phyloP scores from a whole-genome alignment of 2,888 invertebrate genomes.

The Drosophila setosimentum region DNA sequence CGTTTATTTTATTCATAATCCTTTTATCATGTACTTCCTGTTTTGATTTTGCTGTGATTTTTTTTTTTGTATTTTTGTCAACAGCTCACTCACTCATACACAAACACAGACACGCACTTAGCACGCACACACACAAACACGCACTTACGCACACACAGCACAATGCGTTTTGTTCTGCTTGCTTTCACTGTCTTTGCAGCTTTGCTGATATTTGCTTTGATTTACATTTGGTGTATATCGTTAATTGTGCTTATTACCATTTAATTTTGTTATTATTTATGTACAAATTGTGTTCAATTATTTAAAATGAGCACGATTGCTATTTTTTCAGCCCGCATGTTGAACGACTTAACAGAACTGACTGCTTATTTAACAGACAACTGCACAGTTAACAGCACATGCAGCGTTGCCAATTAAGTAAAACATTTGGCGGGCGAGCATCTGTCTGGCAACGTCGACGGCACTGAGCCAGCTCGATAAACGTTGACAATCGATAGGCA shows the following conservation, averaged over 20 bases:
- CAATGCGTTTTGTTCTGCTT: constrained; percentile 35
- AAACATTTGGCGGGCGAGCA: constrained; percentile 20
- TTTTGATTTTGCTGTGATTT: constrained; percentile 69
- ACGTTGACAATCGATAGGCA: constrained; percentile 36
- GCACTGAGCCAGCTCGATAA: constrained; percentile 45
- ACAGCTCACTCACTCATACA: constrained; percentile 46
- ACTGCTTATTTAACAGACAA: constrained; percentile 25
- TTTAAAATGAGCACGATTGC: constrained; percentile 47
- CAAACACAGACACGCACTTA: constrained; percentile 23
- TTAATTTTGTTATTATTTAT: constrained; percentile 58
- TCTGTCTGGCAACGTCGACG: constrained; percentile 18
- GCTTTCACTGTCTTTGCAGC: constrained; percentile 39
- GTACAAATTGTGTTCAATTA: constrained; percentile 53
- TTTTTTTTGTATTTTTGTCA: constrained; percentile 64
- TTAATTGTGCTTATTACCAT: constrained; percentile 40
- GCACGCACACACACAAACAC: constrained; percentile 19
- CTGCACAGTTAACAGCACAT: constrained; percentile 12
- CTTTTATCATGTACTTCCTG: constrained; percentile 70
- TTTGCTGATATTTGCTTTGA: not conserved
- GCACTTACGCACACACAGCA: constrained; percentile 25
- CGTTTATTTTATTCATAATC: constrained; percentile 1
- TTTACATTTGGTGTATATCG: not conserved
- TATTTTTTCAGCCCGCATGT: constrained; percentile 60
- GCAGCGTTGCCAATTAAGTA: constrained; percentile 17
- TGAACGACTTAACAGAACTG: constrained; percentile 53